Conservation (phyloP, 2,113 vertebrate species). For the Semnornis frantzii region DNA sequence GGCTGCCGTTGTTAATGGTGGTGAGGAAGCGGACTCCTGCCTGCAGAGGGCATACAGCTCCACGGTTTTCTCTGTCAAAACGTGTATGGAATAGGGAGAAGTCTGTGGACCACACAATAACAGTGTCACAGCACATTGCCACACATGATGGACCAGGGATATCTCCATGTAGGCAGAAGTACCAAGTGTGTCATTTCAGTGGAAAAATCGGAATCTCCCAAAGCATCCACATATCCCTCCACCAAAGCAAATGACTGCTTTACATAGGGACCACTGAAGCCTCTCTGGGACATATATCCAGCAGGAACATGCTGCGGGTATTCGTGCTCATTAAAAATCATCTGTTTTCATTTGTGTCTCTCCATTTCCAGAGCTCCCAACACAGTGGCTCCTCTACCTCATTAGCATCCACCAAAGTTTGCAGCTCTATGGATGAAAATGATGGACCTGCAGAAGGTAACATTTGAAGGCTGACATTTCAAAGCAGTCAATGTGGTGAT, state of each 20-base stretch:
- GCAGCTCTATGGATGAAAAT: slow-evolving; percentile 97
- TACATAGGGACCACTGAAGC: neutral
- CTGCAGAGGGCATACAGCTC: slow-evolving; percentile 32
- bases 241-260: neutral
- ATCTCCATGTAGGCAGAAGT: neutral
- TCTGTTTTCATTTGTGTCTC: slow-evolving; percentile 43
- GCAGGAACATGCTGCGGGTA: neutral
- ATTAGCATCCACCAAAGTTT: slow-evolving; percentile 95
- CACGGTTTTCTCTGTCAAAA: neutral
- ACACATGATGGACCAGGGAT: neutral
- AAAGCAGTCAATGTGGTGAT: slow-evolving; percentile 21
- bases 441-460: slow-evolving; percentile 91
- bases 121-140: neutral
- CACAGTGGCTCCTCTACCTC: slow-evolving; percentile 96
- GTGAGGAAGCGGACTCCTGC: neutral
- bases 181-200: neutral
- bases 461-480: slow-evolving; percentile 51
- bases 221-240: neutral
- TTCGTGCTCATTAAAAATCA: neutral
- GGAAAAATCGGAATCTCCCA: neutral
- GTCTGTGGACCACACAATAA: neutral
- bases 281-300: neutral
- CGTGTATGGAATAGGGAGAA: neutral
- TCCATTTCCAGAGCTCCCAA: slow-evolving; percentile 87
- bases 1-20: neutral